Conservation (phyloP, 1,140 invertebrate species). For the Vollenhovia emeryi region DNA sequence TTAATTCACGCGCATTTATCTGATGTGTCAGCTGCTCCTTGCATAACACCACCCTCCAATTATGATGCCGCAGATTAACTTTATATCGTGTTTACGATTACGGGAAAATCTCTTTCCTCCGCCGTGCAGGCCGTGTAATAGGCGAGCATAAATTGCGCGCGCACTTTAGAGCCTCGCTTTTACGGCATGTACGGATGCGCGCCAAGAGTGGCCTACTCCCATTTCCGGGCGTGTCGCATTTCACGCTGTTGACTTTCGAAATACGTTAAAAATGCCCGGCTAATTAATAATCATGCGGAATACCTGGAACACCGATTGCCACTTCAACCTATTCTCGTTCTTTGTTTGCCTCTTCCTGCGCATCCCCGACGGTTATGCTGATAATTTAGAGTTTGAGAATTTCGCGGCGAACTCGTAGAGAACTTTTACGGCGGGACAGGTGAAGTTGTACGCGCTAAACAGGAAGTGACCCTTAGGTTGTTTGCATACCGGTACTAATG, state of each 20-base stretch:
- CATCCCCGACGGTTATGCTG: slow-evolving; percentile 21
- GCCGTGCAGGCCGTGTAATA: not conserved
- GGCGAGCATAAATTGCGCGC: slow-evolving; percentile 20
- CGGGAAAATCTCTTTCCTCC: slow-evolving; percentile 34
- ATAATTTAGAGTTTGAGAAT: slow-evolving; percentile 39
- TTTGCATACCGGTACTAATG: slow-evolving; percentile 23
- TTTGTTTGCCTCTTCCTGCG: slow-evolving; percentile 1
- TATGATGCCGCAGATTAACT: slow-evolving; percentile 60
- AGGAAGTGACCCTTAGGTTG: slow-evolving; percentile 58
- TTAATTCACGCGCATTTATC: slow-evolving; percentile 66
- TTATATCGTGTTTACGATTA: slow-evolving; percentile 41
- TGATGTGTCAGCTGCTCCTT: slow-evolving; percentile 58
- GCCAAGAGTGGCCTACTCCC: slow-evolving; percentile 34
- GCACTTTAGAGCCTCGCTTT: slow-evolving; percentile 26
- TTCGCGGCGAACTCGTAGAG: slow-evolving; percentile 19
- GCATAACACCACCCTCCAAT: slow-evolving; percentile 55
- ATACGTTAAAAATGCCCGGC: slow-evolving; percentile 62
- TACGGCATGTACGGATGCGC: slow-evolving; percentile 22
- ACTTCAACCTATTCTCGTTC: slow-evolving; percentile 52
- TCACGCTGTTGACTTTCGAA: slow-evolving; percentile 69
- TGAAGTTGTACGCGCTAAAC: slow-evolving; percentile 59
- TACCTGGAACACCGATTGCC: slow-evolving; percentile 61
- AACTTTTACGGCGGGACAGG: slow-evolving; percentile 54
- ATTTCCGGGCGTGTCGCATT: slow-evolving; percentile 71
- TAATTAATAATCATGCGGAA: slow-evolving; percentile 77